phyloP scores from a whole-genome alignment of 1,140 invertebrate species.

The Ctenoplectra terminalis region DNA sequence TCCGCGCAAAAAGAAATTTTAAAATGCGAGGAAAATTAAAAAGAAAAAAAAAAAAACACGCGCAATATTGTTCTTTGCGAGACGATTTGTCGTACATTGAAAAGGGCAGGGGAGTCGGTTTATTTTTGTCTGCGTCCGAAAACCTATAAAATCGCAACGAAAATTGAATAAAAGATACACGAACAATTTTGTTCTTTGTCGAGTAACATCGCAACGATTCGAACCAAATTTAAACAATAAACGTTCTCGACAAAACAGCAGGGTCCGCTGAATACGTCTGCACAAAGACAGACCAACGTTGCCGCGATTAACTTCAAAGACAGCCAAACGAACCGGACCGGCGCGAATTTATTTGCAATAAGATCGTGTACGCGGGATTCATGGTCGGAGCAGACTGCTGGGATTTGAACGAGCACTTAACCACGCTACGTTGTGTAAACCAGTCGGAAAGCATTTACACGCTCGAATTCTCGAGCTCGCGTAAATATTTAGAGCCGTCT shows the following conservation, averaged over 20 bases:
- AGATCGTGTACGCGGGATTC: conserved; percentile 29
- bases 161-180: not conserved
- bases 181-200: not conserved
- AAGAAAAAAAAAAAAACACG: no score
- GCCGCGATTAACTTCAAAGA: conserved; percentile 33
- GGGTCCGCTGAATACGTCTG: not conserved
- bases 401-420: conserved; percentile 66
- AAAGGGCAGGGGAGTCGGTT: no score
- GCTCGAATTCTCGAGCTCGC: conserved; percentile 48
- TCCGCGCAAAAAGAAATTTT: no score
- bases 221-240: not conserved
- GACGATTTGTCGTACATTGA: no score
- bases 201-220: not conserved
- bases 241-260: not conserved
- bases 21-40: no score
- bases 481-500: conserved; percentile 67
- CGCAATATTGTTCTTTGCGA: no score
- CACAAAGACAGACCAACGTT: not conserved
- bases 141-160: not conserved
- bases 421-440: conserved; percentile 67
- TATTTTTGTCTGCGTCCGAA: no score
- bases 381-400: conserved; percentile 23
- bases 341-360: conserved; percentile 55
- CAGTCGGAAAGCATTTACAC: conserved; percentile 40
- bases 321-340: not conserved